These are phyloP conservation scores for Hypercompe scribonia DNA, from an alignment of 2,888 invertebrate species.

Conservation along the genomic window DNA sequence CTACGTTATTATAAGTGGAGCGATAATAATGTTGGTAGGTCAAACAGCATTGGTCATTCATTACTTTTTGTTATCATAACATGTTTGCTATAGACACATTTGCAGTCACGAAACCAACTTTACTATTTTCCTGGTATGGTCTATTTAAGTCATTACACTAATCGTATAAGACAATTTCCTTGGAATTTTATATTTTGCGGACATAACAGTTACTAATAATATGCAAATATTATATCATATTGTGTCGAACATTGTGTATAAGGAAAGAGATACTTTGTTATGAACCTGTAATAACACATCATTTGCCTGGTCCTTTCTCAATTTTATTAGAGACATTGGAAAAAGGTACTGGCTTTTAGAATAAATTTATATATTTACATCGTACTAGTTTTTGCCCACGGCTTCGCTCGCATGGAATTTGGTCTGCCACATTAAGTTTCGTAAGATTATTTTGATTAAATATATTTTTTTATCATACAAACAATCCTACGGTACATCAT, in stretches of 20 bases:
- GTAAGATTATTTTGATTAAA: no score
- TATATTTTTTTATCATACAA: no score
- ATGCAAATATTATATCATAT: not conserved
- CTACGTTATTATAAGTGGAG: not conserved
- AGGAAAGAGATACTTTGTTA: not conserved
- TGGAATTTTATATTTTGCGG: not conserved
- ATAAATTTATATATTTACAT: no score
- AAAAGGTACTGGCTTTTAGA: no score
- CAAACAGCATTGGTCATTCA: not conserved
- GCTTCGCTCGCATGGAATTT: no score
- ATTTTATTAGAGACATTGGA: no score
- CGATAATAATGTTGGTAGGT: not conserved
- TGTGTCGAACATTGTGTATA: not conserved
- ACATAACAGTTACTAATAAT: not conserved
- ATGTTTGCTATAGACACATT: not conserved
- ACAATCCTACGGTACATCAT: no score
- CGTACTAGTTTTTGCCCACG: no score
- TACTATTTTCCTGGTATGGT: not conserved
- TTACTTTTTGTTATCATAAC: not conserved
- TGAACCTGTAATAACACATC: not conserved
- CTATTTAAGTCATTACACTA: not conserved
- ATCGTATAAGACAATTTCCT: not conserved
- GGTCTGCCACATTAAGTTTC: no score
- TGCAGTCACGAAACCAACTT: not conserved
- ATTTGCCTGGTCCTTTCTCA: no score